Evolutionary conservation across 1,140 invertebrate genomes (phyloP).

Genomic region (Brachionus koreanus): DNA sequence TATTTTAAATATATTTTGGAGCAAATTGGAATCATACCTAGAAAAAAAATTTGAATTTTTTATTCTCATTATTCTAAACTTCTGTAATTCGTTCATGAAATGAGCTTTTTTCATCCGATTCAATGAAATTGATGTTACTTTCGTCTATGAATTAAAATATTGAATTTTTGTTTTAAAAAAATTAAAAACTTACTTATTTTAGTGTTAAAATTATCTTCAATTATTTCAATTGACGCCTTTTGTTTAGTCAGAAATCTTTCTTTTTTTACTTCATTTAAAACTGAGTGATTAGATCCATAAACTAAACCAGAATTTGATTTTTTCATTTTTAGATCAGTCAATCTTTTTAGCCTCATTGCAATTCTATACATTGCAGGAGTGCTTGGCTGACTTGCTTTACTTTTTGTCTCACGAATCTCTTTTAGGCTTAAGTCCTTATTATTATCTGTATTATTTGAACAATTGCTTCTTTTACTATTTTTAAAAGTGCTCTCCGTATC

Average conservation of each 20-base stretch:
- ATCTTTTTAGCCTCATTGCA: constrained; percentile 5
- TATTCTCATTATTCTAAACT: not conserved
- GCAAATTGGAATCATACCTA: not conserved
- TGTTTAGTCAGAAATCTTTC: not conserved
- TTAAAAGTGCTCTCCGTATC: constrained; percentile 10
- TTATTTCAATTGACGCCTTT: not conserved
- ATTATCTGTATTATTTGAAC: not conserved
- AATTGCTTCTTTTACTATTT: constrained; percentile 33
- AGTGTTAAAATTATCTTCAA: not conserved
- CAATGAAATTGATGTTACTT: not conserved
- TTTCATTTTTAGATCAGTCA: constrained; percentile 28
- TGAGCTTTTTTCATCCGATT: constrained; percentile 10
- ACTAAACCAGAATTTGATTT: not conserved
- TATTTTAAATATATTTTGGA: not conserved
- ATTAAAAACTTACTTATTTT: not conserved
- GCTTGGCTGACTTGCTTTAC: not conserved
- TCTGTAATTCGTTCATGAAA: constrained; percentile 39
- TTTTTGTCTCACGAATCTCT: constrained; percentile 4
- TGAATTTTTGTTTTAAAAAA: not conserved
- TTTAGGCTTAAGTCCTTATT: not conserved
- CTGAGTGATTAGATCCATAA: not conserved
- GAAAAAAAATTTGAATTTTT: not conserved
- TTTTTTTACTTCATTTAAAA: not conserved
- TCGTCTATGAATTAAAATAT: not conserved
- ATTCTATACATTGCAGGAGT: constrained; percentile 27